Conservation (phyloP, 2,797 vertebrate genomes). For the Acestrorhynchus altus region DNA sequence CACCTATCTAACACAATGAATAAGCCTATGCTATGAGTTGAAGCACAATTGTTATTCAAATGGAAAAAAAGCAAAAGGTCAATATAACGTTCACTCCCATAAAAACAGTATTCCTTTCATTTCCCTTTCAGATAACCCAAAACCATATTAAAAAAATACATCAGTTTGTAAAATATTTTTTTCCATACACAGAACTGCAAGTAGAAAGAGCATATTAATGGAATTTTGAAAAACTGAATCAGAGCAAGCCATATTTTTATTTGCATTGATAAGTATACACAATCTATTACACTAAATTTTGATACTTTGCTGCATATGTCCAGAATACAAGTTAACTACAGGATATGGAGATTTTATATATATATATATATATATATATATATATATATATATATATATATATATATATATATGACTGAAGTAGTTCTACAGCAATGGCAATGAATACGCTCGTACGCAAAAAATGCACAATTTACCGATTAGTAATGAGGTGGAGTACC, state of each 20-base stretch:
- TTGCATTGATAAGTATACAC: conserved; percentile 77
- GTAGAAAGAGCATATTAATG: conserved; percentile 74
- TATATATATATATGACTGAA: conserved; percentile 71
- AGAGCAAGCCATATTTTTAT: conserved; percentile 62
- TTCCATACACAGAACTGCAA: conserved; percentile 79
- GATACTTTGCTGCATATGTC: conserved; percentile 67
- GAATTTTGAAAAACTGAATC: conserved; percentile 65
- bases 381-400: conserved; percentile 54
- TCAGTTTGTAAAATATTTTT: conserved; percentile 83
- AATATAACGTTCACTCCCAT: conserved; percentile 79
- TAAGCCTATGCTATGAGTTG: conserved; percentile 83
- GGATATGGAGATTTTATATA: conserved; percentile 55
- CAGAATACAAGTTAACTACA: conserved; percentile 70
- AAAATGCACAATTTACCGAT: conserved; percentile 60
- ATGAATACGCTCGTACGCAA: conserved; percentile 58
- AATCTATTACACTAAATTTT: conserved; percentile 71
- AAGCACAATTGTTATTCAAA: conserved; percentile 82
- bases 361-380: conserved; percentile 70
- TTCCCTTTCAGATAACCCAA: conserved; percentile 82
- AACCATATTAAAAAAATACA: conserved; percentile 86
- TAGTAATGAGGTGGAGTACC: conserved; percentile 66
- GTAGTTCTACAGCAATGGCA: conserved; percentile 68
- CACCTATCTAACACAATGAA: conserved; percentile 89
- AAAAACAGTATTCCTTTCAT: conserved; percentile 78
- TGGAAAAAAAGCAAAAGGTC: conserved; percentile 73